A percentile compares a stretch with the other conserved stretches of the same genome.
These are phyloP conservation scores for Lypha dubia DNA, from an alignment of 2,888 invertebrate genomes.

Conservation along the genomic window DNA sequence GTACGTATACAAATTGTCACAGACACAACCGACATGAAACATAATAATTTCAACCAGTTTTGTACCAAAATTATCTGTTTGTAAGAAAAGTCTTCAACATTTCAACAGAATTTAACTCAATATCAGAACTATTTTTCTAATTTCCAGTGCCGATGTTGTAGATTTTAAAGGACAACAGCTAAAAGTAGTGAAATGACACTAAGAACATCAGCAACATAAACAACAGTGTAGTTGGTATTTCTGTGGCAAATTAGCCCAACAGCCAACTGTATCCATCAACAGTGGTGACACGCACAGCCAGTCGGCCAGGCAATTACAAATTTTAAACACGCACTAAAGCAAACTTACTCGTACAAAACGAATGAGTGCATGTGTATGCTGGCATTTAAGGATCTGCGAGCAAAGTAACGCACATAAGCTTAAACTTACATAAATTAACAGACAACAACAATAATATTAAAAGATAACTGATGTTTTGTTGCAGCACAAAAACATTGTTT, in stretches of 20 bases:
- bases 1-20: not conserved
- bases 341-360: constrained; percentile 4
- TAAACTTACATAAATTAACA: constrained; percentile 26
- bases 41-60: not conserved
- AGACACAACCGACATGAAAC: not conserved
- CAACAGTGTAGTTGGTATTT: constrained; percentile 22
- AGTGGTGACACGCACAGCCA: constrained; percentile 52
- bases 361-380: not conserved
- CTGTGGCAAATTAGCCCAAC: constrained; percentile 59
- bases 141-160: no score
- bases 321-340: constrained; percentile 37
- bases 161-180: constrained; percentile 26
- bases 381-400: constrained; percentile 19
- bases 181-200: constrained; percentile 14
- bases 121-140: no score
- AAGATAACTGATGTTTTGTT: not conserved
- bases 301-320: constrained; percentile 24
- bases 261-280: constrained; percentile 60
- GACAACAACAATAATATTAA: not conserved
- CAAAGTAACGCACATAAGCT: constrained; percentile 13
- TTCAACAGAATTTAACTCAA: not conserved
- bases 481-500: not conserved
- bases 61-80: not conserved
- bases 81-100: not conserved
- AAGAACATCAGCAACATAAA: constrained; percentile 6